These are phyloP conservation scores for Platygyra sinensis DNA, from an alignment of 64 coral and sea anemone genomes.

Conservation along the genomic window DNA sequence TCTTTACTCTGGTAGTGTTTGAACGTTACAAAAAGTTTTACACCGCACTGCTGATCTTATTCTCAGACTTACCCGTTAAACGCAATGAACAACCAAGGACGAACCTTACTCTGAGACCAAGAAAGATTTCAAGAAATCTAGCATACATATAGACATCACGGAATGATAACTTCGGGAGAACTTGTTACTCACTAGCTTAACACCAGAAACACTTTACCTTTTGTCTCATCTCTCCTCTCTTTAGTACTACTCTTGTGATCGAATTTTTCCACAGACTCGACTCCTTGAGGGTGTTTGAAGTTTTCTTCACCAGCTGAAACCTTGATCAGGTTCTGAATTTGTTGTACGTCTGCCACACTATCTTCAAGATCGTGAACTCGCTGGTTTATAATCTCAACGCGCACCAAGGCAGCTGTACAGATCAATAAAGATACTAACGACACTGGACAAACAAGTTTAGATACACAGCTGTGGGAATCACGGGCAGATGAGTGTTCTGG, in stretches of 20 bases:
- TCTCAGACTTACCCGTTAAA: no score
- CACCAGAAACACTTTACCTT: not conserved
- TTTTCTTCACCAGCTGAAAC: not conserved
- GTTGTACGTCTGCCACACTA: no score
- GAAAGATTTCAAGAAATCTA: no score
- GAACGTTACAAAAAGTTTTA: no score
- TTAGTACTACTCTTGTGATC: not conserved
- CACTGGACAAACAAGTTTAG: no score
- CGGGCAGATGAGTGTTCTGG: not conserved
- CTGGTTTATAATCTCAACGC: conserved; percentile 19
- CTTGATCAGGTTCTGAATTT: not conserved
- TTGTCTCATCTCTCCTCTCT: not conserved
- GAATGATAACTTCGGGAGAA: no score
- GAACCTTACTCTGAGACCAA: no score
- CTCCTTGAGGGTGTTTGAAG: not conserved
- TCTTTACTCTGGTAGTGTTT: no score
- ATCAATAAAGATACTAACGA: conserved; percentile 15
- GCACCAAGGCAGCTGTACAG: conserved; percentile 8
- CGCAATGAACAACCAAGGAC: no score
- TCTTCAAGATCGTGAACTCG: not conserved
- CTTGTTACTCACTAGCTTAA: no score
- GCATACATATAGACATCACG: no score
- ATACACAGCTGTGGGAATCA: not conserved
- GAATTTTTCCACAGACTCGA: not conserved
- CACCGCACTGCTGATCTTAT: no score